Evolutionary conservation across 2,888 invertebrate genomes (phyloP), one percentile per base, ranked within the genome.

Genomic region (Atrina japonica): DNA sequence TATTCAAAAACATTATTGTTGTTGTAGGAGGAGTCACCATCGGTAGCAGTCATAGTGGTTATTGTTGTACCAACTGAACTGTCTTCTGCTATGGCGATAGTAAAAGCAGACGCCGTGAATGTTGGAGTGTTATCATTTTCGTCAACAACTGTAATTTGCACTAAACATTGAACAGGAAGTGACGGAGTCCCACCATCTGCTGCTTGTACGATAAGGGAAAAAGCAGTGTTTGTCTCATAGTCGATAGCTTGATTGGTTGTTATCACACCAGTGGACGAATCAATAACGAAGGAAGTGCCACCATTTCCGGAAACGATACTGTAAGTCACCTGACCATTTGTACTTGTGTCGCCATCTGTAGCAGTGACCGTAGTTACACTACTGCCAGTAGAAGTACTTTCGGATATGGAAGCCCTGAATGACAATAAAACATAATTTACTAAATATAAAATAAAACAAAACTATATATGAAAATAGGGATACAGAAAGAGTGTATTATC

Each of bases 51-150:
- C 9, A 80, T 74, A 5, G 77, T 78, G 2, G 80, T 77, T 6
- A 87, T 64, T 0, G 70, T 30, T n/a, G 79, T 81, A n/a, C 81
- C 80, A 5, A 80, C 60, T 3, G 83, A 30, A 9, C 74, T 71
- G 45, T 79, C 63, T 68, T 86, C 86, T 5, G 55, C 14, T 2
- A 85, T 45, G 6, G 65, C 70, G 14, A 83, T 67, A 9, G 81
- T 73, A 49, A 81, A 77, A 59, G 73, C 50, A 6, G 60, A 40
- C 1, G 77, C 80, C 7, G 56, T 56, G 59, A 85, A 83, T 2
- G 63, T 56, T 1, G 87, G 86, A 0, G 77, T 58, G 47, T 84
- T 85, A 66, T 87, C 87, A 65, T 87, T 87, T 6, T 83, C 25
- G 65, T 87, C 87, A 27, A 52, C 59, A 7, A 86, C 68, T 3